phyloP scores from a whole-genome alignment of 1,140 invertebrate genomes.

The Bombus cullumanus region DNA sequence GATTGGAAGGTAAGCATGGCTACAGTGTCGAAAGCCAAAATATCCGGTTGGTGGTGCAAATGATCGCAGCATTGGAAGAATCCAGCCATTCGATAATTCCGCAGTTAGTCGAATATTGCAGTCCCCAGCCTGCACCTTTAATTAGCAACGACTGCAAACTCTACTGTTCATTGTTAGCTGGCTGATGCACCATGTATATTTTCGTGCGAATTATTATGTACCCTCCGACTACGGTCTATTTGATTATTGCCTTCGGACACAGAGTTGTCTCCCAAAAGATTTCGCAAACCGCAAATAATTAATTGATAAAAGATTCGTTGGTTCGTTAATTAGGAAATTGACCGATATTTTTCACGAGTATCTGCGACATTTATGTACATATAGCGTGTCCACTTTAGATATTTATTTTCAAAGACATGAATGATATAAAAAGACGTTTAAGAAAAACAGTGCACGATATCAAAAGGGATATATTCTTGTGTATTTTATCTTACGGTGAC shows the following conservation, averaged over 20 bases:
- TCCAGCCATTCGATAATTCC: neutral
- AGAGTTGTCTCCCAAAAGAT: too few species aligned
- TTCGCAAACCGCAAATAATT: neutral
- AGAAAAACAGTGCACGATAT: too few species aligned
- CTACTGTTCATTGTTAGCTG: slow-evolving; percentile 8
- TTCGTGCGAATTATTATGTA: slow-evolving; percentile 14
- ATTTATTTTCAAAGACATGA: too few species aligned
- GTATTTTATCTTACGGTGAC: too few species aligned
- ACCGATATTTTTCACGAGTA: neutral
- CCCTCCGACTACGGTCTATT: neutral
- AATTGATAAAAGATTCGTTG: neutral
- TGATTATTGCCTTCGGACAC: neutral
- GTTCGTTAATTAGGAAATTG: neutral
- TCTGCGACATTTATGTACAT: too few species aligned
- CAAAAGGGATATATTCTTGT: too few species aligned
- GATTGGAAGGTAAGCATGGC: neutral
- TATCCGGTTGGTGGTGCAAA: slow-evolving; percentile 28
- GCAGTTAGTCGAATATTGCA: slow-evolving; percentile 1
- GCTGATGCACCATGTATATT: neutral
- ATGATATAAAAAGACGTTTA: too few species aligned
- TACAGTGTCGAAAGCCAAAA: slow-evolving; percentile 30
- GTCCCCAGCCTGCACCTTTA: slow-evolving; percentile 10
- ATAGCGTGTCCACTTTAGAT: too few species aligned
- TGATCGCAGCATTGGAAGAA: neutral
- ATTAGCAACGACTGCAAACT: slow-evolving; percentile 21